These are phyloP conservation scores for Epizoanthus ramosus DNA, from an alignment of 92 coral and sea anemone species.

Conservation along the genomic window DNA sequence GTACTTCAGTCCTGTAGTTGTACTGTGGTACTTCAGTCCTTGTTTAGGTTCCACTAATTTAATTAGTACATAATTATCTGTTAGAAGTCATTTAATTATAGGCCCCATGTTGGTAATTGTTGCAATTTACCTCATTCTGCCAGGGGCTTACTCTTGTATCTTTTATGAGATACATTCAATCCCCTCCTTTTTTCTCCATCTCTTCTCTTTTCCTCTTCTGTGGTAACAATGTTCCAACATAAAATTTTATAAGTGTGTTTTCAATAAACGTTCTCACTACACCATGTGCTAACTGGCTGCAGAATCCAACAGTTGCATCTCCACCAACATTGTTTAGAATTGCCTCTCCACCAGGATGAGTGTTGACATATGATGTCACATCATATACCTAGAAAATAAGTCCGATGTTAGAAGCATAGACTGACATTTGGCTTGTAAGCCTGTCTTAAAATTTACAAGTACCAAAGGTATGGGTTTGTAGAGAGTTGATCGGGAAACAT, in stretches of 20 bases:
- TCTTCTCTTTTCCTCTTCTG: constrained; percentile 23
- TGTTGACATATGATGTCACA: constrained; percentile 68
- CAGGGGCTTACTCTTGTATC: not conserved
- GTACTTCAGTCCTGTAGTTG: too few relatives aligned
- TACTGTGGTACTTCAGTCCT: too few relatives aligned
- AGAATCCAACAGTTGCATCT: constrained; percentile 73
- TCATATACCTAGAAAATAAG: constrained; percentile 65
- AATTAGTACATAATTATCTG: too few relatives aligned
- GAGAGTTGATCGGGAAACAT: too few relatives aligned
- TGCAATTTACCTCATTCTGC: not conserved
- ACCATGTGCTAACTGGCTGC: constrained; percentile 67
- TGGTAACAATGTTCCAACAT: constrained; percentile 55
- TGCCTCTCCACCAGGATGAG: constrained; percentile 82
- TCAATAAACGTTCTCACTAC: constrained; percentile 68
- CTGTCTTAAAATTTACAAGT: too few relatives aligned
- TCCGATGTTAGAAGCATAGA: not conserved
- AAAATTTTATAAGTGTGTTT: constrained; percentile 56
- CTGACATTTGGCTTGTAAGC: too few relatives aligned
- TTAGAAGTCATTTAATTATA: too few relatives aligned
- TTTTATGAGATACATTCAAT: not conserved
- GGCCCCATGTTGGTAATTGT: not conserved
- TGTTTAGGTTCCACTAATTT: too few relatives aligned
- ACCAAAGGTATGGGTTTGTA: too few relatives aligned
- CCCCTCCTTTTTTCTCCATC: not conserved
- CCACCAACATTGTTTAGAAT: constrained; percentile 73